Conservation (phyloP, 1,140 invertebrate genomes). For the Saccostrea echinata region DNA sequence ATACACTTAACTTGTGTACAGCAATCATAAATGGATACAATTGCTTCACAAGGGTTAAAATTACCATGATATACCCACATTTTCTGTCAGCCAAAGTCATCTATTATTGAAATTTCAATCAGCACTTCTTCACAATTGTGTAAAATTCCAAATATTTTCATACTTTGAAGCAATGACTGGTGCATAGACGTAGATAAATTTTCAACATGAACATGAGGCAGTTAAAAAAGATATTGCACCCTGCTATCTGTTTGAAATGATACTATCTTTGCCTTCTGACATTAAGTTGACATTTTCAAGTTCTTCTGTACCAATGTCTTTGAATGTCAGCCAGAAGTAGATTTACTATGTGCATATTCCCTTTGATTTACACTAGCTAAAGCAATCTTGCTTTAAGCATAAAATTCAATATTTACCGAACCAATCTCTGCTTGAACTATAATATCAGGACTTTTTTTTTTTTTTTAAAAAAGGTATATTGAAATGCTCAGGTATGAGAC, state of each 20-base stretch:
- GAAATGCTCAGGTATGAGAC: background rate
- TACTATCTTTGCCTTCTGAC: background rate
- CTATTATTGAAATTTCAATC: too few relatives aligned
- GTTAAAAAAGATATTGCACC: background rate
- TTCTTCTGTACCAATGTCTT: background rate
- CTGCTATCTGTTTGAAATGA: background rate
- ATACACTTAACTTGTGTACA: too few relatives aligned
- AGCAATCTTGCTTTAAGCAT: background rate
- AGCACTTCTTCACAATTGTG: background rate
- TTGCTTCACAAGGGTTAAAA: too few relatives aligned
- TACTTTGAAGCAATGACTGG: background rate
- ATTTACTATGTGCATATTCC: slow-evolving; percentile 8
- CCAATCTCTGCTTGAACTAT: background rate
- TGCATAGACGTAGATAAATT: background rate
- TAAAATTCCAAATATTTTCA: background rate
- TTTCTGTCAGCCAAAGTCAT: too few relatives aligned
- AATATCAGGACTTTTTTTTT: background rate
- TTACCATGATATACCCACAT: too few relatives aligned
- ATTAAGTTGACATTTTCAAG: background rate
- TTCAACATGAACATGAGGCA: background rate
- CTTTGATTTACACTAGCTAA: slow-evolving; percentile 19
- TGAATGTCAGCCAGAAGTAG: background rate
- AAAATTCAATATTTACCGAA: slow-evolving; percentile 1
- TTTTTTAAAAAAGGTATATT: background rate
- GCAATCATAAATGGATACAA: too few relatives aligned